Base-by-base conservation (phyloP, 2,888 invertebrate genomes). In the Drosophila longiperda region DNA sequence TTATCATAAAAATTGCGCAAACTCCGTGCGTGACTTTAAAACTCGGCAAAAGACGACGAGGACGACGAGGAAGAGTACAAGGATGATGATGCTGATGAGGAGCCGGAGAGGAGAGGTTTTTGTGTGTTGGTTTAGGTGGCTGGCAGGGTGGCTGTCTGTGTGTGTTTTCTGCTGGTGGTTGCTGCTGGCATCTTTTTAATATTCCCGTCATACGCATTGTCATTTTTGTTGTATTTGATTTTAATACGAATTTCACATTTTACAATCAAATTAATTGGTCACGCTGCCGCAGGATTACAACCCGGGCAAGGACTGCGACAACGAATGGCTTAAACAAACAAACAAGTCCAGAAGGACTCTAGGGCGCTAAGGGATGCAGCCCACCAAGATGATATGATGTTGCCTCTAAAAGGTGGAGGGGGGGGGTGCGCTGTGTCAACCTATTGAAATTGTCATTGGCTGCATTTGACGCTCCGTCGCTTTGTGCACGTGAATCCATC, bases 261-360 rank as follows among this genome's bases (percentile, higher is more conserved):
- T 87, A 92, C 92, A 92, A 92, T 92, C 90, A 92, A 92, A 92
- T 92, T 92, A 92, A 92, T 92, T 92, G 91, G 92, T 92, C 92
- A 92, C 92, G 92, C 91, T 90, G 87, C 83, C 83, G 83, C 87
- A 87, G 90, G 87, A 91, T 89, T 89, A 92, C 91, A 89, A 29
- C 26, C 84, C 87, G 55, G 58, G 42, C 69, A 66, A 65, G 83
- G 63, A 66, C 68, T 52, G 15, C 61, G 36, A 48, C 63, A 62
- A 36, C 66, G 78, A 71, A 78, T 75, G 73, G 85, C 89, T 89
- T 84, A 66, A 89, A 71, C 66, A 78, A 82, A 83, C 71, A 88
- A 80, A 77, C 79, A 78, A 75, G 72, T 73, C 58, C 69, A 62
- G 42, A 26, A 29, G 38, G 62, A 57, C 34, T 34, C 15, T 12